Conservation (phyloP, 2,113 vertebrate species). For the Chloebia gouldiae region DNA sequence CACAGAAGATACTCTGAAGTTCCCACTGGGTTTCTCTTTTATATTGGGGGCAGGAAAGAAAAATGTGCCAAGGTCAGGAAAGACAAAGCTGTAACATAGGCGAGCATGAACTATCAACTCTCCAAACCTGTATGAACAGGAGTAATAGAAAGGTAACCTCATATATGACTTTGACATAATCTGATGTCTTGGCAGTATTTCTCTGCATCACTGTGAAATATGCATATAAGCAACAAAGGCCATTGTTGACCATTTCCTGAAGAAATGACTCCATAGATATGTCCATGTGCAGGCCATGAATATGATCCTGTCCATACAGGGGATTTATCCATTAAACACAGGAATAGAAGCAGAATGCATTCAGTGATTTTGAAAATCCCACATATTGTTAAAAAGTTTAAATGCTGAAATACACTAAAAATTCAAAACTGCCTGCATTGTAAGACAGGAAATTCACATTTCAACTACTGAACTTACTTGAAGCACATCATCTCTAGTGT, state of each 20-base stretch:
- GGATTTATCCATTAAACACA: background rate
- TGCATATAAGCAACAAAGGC: background rate
- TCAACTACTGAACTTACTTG: background rate
- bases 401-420: background rate
- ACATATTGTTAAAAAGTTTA: background rate
- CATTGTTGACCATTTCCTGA: background rate
- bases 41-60: background rate
- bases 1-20: background rate
- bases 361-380: background rate
- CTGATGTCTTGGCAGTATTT: background rate
- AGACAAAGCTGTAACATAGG: background rate
- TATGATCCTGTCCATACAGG: background rate
- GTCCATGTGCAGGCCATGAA: background rate
- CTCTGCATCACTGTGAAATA: background rate
- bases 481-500: background rate
- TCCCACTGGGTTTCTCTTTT: background rate
- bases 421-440: background rate
- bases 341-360: background rate
- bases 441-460: background rate
- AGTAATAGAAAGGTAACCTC: background rate
- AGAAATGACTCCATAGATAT: background rate
- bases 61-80: background rate
- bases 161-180: background rate
- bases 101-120: background rate
- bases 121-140: background rate